A percentile compares a stretch with the other conserved stretches of the same genome.
These are phyloP conservation scores for Chaetops frenatus DNA, from an alignment of 2,113 vertebrate genomes.

Conservation along the genomic window DNA sequence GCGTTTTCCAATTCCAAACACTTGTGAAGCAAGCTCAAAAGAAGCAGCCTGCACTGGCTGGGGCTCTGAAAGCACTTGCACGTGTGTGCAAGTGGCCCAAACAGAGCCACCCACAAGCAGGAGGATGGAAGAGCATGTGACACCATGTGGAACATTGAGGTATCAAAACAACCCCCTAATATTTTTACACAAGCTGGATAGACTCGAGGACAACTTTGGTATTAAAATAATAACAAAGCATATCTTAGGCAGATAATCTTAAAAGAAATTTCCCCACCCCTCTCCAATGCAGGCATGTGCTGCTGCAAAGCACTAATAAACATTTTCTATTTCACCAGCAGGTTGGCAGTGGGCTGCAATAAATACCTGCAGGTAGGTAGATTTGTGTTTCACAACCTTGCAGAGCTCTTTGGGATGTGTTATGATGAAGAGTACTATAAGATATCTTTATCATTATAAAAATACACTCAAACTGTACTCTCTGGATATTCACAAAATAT, in stretches of 20 bases:
- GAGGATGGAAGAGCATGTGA: neutral
- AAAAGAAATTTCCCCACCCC: neutral
- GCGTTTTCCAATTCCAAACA: neutral
- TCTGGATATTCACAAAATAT: neutral
- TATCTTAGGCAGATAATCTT: neutral
- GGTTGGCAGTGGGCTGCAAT: neutral
- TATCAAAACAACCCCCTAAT: neutral
- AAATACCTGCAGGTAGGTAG: neutral
- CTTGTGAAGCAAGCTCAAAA: neutral
- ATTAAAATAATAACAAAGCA: neutral
- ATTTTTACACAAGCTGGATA: neutral
- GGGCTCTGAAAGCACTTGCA: neutral
- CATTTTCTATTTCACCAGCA: neutral
- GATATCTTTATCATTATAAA: neutral
- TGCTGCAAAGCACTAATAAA: neutral
- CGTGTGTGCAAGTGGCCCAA: neutral
- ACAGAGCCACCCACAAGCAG: neutral
- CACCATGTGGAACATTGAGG: neutral
- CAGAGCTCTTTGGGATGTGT: neutral
- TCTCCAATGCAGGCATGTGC: neutral
- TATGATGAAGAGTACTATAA: neutral
- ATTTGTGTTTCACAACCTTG: neutral
- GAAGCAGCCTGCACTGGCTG: neutral
- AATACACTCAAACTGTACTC: neutral
- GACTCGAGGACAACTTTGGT: neutral